phyloP scores from a whole-genome alignment of 1,140 invertebrate species.

The Philotrypesis tridentata region DNA sequence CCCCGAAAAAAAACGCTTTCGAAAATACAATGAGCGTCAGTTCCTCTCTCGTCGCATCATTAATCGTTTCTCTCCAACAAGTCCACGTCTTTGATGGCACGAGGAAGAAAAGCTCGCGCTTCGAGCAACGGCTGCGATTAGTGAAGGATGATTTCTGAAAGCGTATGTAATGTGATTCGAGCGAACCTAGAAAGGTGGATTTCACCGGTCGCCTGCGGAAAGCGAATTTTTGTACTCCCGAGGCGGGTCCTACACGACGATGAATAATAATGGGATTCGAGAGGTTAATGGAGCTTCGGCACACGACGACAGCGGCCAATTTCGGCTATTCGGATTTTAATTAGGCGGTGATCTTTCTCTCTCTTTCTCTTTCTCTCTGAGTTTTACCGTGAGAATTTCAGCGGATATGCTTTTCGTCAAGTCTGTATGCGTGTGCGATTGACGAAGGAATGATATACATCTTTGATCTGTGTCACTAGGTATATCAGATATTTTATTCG shows the following conservation, averaged over 20 bases:
- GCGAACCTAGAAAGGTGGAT: conserved; percentile 1
- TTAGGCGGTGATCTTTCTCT: not conserved
- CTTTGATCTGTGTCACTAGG: not conserved
- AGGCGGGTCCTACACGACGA: not conserved
- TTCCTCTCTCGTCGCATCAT: no score
- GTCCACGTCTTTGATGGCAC: no score
- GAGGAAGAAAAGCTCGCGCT: not conserved
- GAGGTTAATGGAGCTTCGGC: conserved; percentile 13
- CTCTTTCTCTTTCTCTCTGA: not conserved
- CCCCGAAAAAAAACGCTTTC: not conserved
- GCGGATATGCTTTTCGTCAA: not conserved
- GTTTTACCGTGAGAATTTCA: not conserved
- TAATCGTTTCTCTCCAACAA: no score
- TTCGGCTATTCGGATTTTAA: not conserved
- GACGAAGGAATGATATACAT: no score
- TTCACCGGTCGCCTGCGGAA: not conserved
- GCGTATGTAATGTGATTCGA: not conserved
- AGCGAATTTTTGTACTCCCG: conserved; percentile 18
- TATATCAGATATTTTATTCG: not conserved
- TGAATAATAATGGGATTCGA: not conserved
- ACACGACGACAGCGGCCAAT: not conserved
- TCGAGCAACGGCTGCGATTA: no score
- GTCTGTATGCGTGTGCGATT: not conserved
- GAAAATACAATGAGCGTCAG: no score
- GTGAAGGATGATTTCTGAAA: not conserved